Conservation (phyloP, 2,113 vertebrate genomes). For the Neogobius melanostomus region DNA sequence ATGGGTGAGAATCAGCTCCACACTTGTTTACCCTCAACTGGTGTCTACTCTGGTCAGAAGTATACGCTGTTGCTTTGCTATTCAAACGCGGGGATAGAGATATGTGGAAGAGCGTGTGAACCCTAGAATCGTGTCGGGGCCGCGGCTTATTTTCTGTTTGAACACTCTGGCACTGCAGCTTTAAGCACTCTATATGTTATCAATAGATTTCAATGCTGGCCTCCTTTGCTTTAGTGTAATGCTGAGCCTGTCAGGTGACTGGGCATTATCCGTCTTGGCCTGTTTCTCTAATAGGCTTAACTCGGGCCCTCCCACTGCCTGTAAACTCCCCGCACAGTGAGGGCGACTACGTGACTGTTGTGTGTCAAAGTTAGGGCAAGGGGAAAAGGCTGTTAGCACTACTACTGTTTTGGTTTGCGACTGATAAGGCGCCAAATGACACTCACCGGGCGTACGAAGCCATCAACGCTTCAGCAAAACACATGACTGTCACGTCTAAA, state of each 20-base stretch:
- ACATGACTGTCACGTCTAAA: too few species aligned
- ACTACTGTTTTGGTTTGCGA: neutral
- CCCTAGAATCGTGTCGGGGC: too few species aligned
- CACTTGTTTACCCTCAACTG: too few species aligned
- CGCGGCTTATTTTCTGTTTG: too few species aligned
- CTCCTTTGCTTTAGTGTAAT: neutral
- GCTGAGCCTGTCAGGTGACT: conserved; percentile 48
- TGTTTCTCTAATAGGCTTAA: conserved; percentile 76
- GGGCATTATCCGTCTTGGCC: conserved; percentile 67
- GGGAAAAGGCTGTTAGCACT: conserved; percentile 3
- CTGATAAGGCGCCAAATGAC: too few species aligned
- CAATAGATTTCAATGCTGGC: neutral
- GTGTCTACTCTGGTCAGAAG: too few species aligned
- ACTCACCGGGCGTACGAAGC: too few species aligned
- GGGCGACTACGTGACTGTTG: conserved; percentile 20
- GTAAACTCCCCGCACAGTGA: conserved; percentile 4
- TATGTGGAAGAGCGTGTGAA: too few species aligned
- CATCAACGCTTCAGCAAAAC: too few species aligned
- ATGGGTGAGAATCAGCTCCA: too few species aligned
- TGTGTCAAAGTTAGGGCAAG: neutral
- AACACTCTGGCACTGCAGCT: neutral
- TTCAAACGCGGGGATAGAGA: too few species aligned
- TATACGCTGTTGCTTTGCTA: too few species aligned
- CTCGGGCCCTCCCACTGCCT: conserved; percentile 27
- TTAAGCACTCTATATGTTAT: neutral